Conservation (phyloP, 1,140 invertebrate genomes). For the Thalassaphorura encarpata region DNA sequence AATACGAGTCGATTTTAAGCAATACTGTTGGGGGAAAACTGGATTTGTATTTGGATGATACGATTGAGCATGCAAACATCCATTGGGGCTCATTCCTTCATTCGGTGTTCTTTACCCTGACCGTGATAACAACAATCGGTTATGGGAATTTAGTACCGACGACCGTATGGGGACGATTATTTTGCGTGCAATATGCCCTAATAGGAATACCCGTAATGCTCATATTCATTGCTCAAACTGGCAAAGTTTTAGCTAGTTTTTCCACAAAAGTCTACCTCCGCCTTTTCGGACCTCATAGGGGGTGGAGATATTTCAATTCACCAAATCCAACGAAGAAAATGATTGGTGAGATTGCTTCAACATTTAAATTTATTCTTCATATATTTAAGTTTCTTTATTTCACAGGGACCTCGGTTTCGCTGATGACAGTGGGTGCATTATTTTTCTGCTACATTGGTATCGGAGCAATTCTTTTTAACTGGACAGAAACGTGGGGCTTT, state of each 20-base stretch:
- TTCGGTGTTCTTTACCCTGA: neutral
- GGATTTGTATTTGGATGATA: neutral
- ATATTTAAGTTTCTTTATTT: no score
- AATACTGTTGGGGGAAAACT: neutral
- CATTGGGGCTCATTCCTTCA: neutral
- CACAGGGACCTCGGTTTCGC: neutral
- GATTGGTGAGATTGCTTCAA: conserved; percentile 53
- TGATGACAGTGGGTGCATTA: conserved; percentile 49
- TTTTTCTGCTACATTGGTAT: conserved; percentile 83
- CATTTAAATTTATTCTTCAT: conserved; percentile 65
- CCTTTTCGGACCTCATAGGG: neutral
- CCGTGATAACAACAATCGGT: conserved; percentile 40
- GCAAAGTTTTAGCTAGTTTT: conserved; percentile 66
- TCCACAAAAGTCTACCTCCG: conserved; percentile 40
- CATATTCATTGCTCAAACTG: conserved; percentile 66
- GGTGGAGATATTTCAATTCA: conserved; percentile 48
- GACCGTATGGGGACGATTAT: conserved; percentile 63
- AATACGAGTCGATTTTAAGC: neutral
- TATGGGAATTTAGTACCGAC: conserved; percentile 82
- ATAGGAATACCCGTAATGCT: conserved; percentile 90
- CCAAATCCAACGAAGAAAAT: conserved; percentile 61
- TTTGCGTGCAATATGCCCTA: conserved; percentile 88
- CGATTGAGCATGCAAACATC: neutral
- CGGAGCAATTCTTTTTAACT: conserved; percentile 74
- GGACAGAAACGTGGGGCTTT: conserved; percentile 81